phyloP scores from a whole-genome alignment of 2,797 vertebrate genomes.

The Syndactyla subalaris region DNA sequence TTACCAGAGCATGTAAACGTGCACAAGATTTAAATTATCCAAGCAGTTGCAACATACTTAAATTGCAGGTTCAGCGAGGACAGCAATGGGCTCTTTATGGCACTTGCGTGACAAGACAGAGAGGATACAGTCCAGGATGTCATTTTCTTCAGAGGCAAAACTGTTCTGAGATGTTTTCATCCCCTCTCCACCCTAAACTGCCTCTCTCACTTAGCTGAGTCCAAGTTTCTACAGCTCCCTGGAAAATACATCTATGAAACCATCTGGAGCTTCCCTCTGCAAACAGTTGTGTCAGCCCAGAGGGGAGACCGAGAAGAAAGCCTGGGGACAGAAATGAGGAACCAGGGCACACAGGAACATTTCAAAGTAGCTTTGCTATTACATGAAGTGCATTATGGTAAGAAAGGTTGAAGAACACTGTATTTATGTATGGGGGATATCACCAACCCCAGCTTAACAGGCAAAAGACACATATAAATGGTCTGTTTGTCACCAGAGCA shows the following conservation, averaged over 20 bases:
- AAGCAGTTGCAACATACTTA: neutral
- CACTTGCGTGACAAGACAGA: neutral
- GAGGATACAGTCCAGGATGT: neutral
- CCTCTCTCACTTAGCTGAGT: neutral
- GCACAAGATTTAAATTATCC: neutral
- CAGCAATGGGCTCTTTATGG: neutral
- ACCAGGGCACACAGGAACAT: neutral
- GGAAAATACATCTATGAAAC: neutral
- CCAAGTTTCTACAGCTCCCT: neutral
- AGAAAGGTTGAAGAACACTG: neutral
- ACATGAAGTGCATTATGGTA: neutral
- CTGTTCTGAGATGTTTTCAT: neutral
- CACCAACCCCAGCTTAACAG: neutral
- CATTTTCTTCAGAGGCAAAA: neutral
- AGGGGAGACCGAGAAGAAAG: neutral
- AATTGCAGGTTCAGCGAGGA: neutral
- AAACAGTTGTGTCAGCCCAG: neutral
- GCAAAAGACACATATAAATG: neutral
- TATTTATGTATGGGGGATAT: neutral
- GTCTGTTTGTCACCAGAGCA: neutral
- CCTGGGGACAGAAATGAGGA: neutral
- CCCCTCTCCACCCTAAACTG: neutral
- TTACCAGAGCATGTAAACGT: neutral
- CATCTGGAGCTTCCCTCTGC: neutral
- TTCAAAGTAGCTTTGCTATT: neutral